A percentile compares a stretch with the other conserved stretches of the same genome.
Conservation (phyloP, 2,797 vertebrate species). For the Squalus acanthias region DNA sequence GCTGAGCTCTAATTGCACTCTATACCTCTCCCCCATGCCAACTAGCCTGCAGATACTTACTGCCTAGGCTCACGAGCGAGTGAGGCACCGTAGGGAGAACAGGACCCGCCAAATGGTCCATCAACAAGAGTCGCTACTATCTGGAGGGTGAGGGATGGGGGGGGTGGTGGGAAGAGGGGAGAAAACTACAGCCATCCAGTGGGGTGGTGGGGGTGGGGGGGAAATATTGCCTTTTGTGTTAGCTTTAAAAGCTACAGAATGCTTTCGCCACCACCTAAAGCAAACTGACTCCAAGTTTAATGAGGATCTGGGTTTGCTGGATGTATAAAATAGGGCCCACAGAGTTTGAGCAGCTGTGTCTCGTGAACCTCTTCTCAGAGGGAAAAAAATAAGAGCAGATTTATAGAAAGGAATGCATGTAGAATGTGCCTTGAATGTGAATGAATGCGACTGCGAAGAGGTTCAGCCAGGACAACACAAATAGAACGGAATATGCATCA, state of each 20-base stretch:
- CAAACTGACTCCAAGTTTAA: neutral
- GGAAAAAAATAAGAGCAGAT: neutral
- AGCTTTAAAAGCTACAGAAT: neutral
- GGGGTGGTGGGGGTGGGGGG: no score
- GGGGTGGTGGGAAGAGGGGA: no score
- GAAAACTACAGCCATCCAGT: neutral
- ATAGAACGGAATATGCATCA: neutral
- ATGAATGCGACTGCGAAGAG: neutral
- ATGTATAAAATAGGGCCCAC: neutral
- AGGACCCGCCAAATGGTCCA: neutral
- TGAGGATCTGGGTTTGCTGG: neutral
- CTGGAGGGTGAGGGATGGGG: neutral
- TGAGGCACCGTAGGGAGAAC: neutral
- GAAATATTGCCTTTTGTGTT: neutral
- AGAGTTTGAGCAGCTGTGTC: neutral
- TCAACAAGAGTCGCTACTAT: neutral
- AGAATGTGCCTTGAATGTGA: neutral
- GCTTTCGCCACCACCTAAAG: neutral
- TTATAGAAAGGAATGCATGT: slow-evolving; percentile 32
- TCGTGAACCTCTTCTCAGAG: neutral
- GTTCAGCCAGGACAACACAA: neutral
- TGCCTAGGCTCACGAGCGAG: neutral
- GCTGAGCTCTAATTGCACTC: neutral
- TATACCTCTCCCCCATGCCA: neutral
- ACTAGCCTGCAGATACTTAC: neutral